These are phyloP conservation scores for Polydrusus tereticollis DNA, from an alignment of 2,888 invertebrate species.

Conservation along the genomic window DNA sequence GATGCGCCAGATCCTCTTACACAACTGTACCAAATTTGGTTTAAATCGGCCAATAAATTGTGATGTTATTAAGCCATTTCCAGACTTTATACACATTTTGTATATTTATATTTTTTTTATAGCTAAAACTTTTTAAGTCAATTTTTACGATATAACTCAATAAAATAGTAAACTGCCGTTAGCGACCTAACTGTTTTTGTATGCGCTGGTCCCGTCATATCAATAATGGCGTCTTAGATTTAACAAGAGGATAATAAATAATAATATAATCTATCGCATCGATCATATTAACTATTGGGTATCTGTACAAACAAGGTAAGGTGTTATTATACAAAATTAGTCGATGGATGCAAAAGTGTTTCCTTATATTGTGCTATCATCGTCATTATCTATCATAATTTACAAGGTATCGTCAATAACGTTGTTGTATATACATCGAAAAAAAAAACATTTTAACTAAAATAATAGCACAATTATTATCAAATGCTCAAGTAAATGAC, in stretches of 20 bases:
- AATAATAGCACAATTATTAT: background rate
- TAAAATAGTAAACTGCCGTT: slow-evolving; percentile 3
- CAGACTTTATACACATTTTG: too few species aligned
- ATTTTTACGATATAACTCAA: background rate
- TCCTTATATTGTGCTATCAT: slow-evolving; percentile 6
- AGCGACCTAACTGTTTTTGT: slow-evolving; percentile 1
- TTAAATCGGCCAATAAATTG: too few species aligned
- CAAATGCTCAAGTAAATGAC: background rate
- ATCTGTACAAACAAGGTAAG: slow-evolving; percentile 19
- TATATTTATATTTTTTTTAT: too few species aligned
- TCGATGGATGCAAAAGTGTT: slow-evolving; percentile 1
- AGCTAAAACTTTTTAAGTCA: background rate
- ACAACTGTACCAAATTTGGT: too few species aligned
- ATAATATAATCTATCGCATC: slow-evolving; percentile 9
- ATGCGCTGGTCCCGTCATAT: slow-evolving; percentile 14
- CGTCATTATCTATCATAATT: background rate
- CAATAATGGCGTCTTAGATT: background rate
- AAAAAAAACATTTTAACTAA: too few species aligned
- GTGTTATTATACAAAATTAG: slow-evolving; percentile 11
- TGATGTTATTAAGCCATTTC: too few species aligned
- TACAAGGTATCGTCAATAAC: background rate
- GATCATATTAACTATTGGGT: slow-evolving; percentile 24
- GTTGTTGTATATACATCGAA: background rate
- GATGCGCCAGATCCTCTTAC: too few species aligned
- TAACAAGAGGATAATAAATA: slow-evolving; percentile 4